Base-by-base conservation (phyloP, 35 echinoderm and acorn worm species). In the Apostichopus californicus region DNA sequence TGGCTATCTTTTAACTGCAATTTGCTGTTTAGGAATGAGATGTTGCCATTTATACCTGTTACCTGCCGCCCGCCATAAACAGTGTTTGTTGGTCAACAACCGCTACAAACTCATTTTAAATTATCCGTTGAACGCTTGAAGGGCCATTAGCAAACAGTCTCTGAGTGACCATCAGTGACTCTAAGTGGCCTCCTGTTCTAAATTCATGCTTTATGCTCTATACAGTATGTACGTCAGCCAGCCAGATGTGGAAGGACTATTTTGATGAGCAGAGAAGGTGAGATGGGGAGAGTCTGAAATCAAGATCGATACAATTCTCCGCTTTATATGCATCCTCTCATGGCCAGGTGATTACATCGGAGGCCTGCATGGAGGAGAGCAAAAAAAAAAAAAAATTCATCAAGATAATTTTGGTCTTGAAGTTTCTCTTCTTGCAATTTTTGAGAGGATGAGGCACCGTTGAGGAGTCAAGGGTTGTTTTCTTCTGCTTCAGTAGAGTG, bases 261-360 rank as follows among this genome's bases (percentile, higher is more conserved):
- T 46, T 46, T 46, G 34, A 46, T 46, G 34, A 46, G 34, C 34
- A 46, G 34, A 46, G 34, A 46, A 46, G 34, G 34, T 46, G 34
- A 46, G 34, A 46, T 0, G 34, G 34, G 34, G 34, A 46, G 34
- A 46, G 34, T 46, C 34, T 46, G 34, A 46, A 46, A 46, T 46
- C 34, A 46, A 83, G 80, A 83, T 83, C 80, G n/a, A 83, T 83
- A 83, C 64, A 68, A 14, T 68, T 55, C 34, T 17, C 80, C 52
- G 18, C 8, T 17, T 83, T 34, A 18, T 83, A 17, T 53, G 17
- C 14, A 13, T 83, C 80, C 54, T 83, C 80, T 18, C 18, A 55
- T 18, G 34, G 46, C 55, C 80, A 56, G 52, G 55, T 83, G 80
- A 83, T 83, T 83, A 83, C 80, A 83, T 83, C 80, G n/a, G 80